phyloP scores from a whole-genome alignment of 2,797 vertebrate species.

The Jordanella pulchra region DNA sequence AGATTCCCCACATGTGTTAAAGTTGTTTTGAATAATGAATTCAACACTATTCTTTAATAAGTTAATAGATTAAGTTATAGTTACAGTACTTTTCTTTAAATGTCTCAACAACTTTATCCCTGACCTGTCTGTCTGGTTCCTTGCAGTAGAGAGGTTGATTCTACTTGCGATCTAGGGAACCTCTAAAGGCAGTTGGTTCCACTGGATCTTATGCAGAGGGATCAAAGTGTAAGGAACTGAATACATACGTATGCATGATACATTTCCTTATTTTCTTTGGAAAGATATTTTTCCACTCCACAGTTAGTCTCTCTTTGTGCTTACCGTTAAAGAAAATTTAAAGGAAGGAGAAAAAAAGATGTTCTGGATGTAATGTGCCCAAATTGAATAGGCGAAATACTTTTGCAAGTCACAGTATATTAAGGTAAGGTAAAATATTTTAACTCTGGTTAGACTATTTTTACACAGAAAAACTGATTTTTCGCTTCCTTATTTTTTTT shows the following conservation, averaged over 20 bases:
- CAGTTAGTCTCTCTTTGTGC: not conserved
- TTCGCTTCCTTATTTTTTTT: constrained; percentile 12
- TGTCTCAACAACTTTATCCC: not conserved
- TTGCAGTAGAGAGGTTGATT: not conserved
- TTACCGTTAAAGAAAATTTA: constrained; percentile 4
- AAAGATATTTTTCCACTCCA: not conserved
- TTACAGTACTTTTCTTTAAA: not conserved
- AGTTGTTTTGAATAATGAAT: not conserved
- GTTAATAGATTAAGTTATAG: not conserved
- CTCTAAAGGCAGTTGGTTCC: not conserved
- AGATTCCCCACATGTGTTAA: not conserved
- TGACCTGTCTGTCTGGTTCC: no score
- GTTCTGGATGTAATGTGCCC: not conserved
- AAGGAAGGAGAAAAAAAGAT: no score
- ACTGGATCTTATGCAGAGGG: not conserved
- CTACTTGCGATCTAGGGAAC: not conserved
- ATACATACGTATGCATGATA: not conserved
- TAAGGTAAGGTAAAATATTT: constrained; percentile 3
- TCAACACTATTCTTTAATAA: not conserved
- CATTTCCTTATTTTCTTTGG: not conserved
- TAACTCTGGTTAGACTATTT: constrained; percentile 12
- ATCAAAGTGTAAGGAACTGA: not conserved
- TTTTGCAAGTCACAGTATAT: not conserved
- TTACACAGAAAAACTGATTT: not conserved
- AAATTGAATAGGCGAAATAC: not conserved